Evolutionary conservation across 37 sponge, comb jelly and placozoan species (phyloP).

Genomic region (Chondrosia reniformis): DNA sequence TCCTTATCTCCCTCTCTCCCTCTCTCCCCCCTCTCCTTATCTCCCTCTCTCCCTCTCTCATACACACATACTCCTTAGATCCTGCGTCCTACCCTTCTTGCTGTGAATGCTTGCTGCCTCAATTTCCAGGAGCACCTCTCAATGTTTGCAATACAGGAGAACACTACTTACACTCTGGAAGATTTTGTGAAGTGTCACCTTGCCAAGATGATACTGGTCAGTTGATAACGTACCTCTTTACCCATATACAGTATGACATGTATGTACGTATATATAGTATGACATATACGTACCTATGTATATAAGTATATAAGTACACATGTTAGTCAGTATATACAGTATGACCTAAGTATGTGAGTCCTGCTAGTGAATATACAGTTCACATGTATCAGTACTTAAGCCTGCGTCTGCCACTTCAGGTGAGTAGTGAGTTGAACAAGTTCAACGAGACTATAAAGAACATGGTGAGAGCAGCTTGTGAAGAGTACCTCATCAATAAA

Average conservation of each 20-base stretch:
- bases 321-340: neutral
- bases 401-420: conserved; percentile 34
- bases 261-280: neutral
- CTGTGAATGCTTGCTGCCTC: conserved; percentile 56
- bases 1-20: too few species aligned
- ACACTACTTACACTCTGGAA: conserved; percentile 84
- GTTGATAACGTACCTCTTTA: too few species aligned
- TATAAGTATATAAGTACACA: conserved; percentile 3
- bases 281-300: conserved; percentile 5
- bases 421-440: conserved; percentile 61
- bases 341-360: neutral
- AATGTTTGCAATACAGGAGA: conserved; percentile 63
- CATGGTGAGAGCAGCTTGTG: conserved; percentile 77
- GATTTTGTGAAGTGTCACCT: conserved; percentile 84
- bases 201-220: conserved; percentile 74
- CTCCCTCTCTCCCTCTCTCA: too few species aligned
- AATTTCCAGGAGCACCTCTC: conserved; percentile 47
- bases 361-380: neutral
- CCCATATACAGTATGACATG: neutral
- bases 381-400: neutral
- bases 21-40: too few species aligned
- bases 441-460: conserved; percentile 61
- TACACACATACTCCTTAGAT: too few species aligned
- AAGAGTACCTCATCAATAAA: conserved; percentile 62
- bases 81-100: conserved; percentile 74